These are phyloP conservation scores for Agrotis clavis DNA, from an alignment of 2,888 invertebrate genomes.

Conservation along the genomic window DNA sequence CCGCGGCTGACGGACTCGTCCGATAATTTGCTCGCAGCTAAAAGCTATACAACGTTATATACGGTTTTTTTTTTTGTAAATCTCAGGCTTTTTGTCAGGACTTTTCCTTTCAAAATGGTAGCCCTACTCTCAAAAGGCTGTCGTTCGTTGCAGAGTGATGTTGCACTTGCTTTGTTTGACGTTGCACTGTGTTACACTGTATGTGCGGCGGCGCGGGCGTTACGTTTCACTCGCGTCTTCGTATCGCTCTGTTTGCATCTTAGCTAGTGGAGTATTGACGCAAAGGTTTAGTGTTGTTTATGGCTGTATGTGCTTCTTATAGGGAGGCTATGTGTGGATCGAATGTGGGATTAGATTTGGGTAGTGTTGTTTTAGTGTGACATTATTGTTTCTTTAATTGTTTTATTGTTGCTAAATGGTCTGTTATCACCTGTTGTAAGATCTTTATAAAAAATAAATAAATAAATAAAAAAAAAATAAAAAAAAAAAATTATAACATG, in stretches of 20 bases:
- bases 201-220: constrained; percentile 5
- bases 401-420: too few relatives aligned
- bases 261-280: constrained; percentile 29
- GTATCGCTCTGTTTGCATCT: constrained; percentile 39
- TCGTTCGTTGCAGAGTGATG: constrained; percentile 19
- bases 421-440: too few relatives aligned
- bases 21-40: too few relatives aligned
- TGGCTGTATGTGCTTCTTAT: not conserved
- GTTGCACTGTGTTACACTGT: constrained; percentile 25
- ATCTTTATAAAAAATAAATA: too few relatives aligned
- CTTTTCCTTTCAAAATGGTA: not conserved
- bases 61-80: not conserved
- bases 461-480: too few relatives aligned
- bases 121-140: constrained; percentile 34
- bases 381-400: too few relatives aligned
- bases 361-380: too few relatives aligned
- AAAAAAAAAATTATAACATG: too few relatives aligned
- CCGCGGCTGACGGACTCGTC: too few relatives aligned
- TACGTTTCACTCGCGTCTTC: constrained; percentile 25
- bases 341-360: too few relatives aligned
- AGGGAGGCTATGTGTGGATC: not conserved
- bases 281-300: not conserved
- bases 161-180: constrained; percentile 51
- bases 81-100: not conserved
- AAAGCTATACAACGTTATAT: not conserved